These are phyloP conservation scores for Antennarius striatus DNA, from an alignment of 2,113 vertebrate species.

Conservation along the genomic window DNA sequence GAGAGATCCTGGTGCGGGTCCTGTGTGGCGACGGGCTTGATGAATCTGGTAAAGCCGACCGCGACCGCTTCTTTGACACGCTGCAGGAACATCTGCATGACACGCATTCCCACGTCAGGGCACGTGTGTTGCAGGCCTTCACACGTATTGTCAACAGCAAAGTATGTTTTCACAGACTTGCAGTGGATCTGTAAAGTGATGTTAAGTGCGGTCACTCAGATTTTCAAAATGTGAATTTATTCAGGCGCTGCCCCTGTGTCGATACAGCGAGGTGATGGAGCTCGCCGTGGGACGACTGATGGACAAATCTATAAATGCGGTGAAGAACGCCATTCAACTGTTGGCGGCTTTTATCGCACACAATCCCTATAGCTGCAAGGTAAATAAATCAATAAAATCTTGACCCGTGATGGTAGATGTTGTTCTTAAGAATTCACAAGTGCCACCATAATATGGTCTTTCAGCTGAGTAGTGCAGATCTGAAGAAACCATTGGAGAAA, in stretches of 20 bases:
- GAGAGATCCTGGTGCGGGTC: slow-evolving; percentile 86
- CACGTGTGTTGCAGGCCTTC: slow-evolving; percentile 90
- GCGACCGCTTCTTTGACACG: slow-evolving; percentile 88
- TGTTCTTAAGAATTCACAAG: neutral
- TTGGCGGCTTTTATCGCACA: slow-evolving; percentile 92
- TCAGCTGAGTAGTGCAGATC: slow-evolving; percentile 87
- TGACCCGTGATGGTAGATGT: neutral
- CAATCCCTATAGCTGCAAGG: slow-evolving; percentile 97
- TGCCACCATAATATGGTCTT: slow-evolving; percentile 1
- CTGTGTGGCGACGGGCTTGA: slow-evolving; percentile 88
- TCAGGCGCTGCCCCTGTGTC: slow-evolving; percentile 88
- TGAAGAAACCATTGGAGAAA: slow-evolving; percentile 87
- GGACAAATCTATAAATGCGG: slow-evolving; percentile 91
- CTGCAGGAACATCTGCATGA: slow-evolving; percentile 91
- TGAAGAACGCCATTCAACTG: slow-evolving; percentile 95
- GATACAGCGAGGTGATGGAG: slow-evolving; percentile 87
- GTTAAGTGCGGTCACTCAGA: no score
- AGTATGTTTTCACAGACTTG: slow-evolving; percentile 62
- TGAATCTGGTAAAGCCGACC: slow-evolving; percentile 81
- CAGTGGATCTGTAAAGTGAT: neutral
- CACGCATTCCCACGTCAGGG: slow-evolving; percentile 85
- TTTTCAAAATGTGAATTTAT: slow-evolving; percentile 1
- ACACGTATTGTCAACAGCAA: slow-evolving; percentile 88
- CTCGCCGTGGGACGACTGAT: slow-evolving; percentile 89
- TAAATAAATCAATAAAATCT: slow-evolving; percentile 54